Conservation (phyloP, 2,113 vertebrate species). For the Motacilla tschutschensis region DNA sequence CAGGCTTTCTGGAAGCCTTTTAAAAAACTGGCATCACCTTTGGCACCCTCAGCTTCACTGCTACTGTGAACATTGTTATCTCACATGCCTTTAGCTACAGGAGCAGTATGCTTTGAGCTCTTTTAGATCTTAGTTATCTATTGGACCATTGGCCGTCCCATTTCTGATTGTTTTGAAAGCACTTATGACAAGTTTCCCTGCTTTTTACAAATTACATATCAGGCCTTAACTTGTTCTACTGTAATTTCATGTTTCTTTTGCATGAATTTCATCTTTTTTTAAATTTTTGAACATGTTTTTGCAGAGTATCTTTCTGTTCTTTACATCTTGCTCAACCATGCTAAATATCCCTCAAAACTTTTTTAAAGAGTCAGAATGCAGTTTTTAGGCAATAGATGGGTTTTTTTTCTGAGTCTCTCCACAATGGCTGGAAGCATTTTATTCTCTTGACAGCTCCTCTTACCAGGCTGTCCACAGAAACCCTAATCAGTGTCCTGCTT, state of each 20-base stretch:
- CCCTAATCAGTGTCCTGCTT: not conserved
- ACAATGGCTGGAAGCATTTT: not conserved
- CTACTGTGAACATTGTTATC: not conserved
- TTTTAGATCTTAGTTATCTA: not conserved
- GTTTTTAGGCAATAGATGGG: not conserved
- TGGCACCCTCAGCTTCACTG: not conserved
- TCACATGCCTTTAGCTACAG: not conserved
- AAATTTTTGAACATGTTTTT: not conserved
- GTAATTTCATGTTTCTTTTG: not conserved
- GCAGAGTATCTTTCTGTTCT: not conserved
- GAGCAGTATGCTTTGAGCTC: not conserved
- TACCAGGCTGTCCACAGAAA: not conserved
- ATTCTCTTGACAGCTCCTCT: not conserved
- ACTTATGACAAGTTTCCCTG: not conserved
- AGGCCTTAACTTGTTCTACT: not conserved
- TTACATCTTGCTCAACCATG: not conserved
- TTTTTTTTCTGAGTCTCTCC: not conserved
- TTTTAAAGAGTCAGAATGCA: not conserved
- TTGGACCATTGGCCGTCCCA: not conserved
- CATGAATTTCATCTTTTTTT: not conserved
- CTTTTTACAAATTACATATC: not conserved
- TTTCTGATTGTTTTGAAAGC: not conserved
- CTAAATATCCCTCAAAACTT: not conserved
- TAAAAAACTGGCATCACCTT: not conserved
- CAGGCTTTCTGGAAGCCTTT: not conserved